A percentile compares a stretch with the other conserved stretches of the same genome.
phyloP scores from a whole-genome alignment of 2,888 invertebrate species.

The Melinaea marsaeus region DNA sequence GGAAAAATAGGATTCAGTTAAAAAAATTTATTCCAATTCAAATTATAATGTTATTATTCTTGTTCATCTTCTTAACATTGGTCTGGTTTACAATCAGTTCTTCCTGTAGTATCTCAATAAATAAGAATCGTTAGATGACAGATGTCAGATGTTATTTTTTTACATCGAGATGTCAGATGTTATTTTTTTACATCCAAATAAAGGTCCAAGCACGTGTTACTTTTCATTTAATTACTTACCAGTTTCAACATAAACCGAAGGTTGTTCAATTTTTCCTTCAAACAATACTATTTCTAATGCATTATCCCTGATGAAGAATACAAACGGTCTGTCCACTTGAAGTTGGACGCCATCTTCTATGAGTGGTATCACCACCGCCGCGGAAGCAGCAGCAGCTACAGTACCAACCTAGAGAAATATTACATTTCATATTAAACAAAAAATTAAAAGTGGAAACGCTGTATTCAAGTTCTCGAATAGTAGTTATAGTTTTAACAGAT shows the following conservation, averaged over 20 bases:
- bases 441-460: background rate
- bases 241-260: conserved; percentile 43
- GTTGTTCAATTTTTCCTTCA: conserved; percentile 79
- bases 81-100: too few species aligned
- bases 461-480: background rate
- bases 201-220: too few species aligned
- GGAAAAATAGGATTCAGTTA: too few species aligned
- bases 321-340: conserved; percentile 79
- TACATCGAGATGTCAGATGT: too few species aligned
- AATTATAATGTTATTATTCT: too few species aligned
- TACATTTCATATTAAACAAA: background rate
- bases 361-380: conserved; percentile 78
- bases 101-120: too few species aligned
- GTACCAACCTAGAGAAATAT: conserved; percentile 65
- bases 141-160: too few species aligned
- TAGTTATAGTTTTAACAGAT: too few species aligned
- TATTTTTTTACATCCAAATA: too few species aligned
- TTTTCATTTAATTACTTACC: conserved; percentile 14
- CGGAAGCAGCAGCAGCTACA: conserved; percentile 80
- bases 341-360: conserved; percentile 76
- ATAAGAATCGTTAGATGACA: too few species aligned
- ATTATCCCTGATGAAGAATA: conserved; percentile 81
- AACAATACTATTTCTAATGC: conserved; percentile 77
- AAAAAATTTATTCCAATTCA: too few species aligned
- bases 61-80: too few species aligned